Base-by-base conservation (phyloP, 2,113 vertebrate species). In the Pogona vitticeps region DNA sequence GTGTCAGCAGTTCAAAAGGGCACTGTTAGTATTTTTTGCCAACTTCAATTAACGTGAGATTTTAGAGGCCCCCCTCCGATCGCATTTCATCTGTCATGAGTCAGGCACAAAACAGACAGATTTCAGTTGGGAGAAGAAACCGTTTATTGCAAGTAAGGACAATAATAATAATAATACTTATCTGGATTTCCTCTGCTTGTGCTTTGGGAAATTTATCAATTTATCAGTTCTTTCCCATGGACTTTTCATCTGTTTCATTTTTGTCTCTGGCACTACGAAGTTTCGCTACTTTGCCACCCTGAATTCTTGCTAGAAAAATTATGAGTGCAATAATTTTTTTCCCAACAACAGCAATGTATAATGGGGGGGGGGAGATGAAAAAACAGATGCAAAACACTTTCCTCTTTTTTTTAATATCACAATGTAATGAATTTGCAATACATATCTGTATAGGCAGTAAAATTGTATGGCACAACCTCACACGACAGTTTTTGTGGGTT, bases 1-100 rank as follows among this genome's bases (percentile, higher is more conserved):
- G 95, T 97, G 97, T 98, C 97, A 98, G 97, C 97, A 93, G 97
- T 98, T 98, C 97, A 97, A 97, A 97, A 97, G 97, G 97, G 96
- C 95, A 96, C 96, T 96, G 96, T 97, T 96, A 95, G 96, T 97
- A 97, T 97, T 97, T 96, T 98, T 98, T 97, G 97, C 98, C 98
- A 96, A 92, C 97, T 98, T 97, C 97, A 98, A 98, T 98, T 98
- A 98, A 97, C 40, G 92, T 96, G 97, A 98, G 95, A 96, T 96
- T 97, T 96, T 91, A 95, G 92, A 95, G 97, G 95, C 94, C 93
- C 93, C 88, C 94, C 95, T 95, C 94, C 94, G 96, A 97, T 97
- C 97, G 83, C 96, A 89, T 98, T 98, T 98, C 98, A 97, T 96
- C 95, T 94, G 97, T 97, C 85, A 86, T 92, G 94, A 96, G 90